Conservation (phyloP, 1,140 invertebrate genomes). For the Papilio glaucus region DNA sequence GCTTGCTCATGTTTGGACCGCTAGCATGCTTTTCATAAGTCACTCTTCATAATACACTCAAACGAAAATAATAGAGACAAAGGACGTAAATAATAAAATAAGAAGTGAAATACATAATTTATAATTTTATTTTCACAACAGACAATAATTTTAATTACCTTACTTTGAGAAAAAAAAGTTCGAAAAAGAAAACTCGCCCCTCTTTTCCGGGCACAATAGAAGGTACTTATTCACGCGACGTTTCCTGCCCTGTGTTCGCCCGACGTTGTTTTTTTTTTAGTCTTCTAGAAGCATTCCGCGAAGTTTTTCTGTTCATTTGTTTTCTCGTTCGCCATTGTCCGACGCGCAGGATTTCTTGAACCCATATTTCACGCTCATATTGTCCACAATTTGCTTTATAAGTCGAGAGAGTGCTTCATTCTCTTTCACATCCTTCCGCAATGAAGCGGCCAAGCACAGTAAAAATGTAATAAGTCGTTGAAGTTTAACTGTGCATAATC, state of each 20-base stretch:
- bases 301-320: constrained; percentile 78
- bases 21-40: no score
- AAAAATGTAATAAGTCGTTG: neutral
- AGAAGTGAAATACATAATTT: neutral
- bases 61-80: neutral
- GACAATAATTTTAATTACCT: constrained; percentile 37
- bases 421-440: constrained; percentile 4
- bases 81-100: neutral
- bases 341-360: constrained; percentile 74
- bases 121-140: neutral
- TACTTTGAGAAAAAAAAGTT: constrained; percentile 52
- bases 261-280: constrained; percentile 59
- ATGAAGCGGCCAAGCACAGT: neutral
- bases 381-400: constrained; percentile 64
- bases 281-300: constrained; percentile 38
- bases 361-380: constrained; percentile 81
- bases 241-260: constrained; percentile 67
- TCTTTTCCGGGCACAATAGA: constrained; percentile 52
- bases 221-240: constrained; percentile 70
- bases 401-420: constrained; percentile 38
- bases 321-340: constrained; percentile 59
- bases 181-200: constrained; percentile 51
- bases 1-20: no score
- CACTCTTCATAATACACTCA: no score
- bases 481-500: no score